phyloP scores from a whole-genome alignment of 2,797 vertebrate species.

The Acipenser oxyrinchus region DNA sequence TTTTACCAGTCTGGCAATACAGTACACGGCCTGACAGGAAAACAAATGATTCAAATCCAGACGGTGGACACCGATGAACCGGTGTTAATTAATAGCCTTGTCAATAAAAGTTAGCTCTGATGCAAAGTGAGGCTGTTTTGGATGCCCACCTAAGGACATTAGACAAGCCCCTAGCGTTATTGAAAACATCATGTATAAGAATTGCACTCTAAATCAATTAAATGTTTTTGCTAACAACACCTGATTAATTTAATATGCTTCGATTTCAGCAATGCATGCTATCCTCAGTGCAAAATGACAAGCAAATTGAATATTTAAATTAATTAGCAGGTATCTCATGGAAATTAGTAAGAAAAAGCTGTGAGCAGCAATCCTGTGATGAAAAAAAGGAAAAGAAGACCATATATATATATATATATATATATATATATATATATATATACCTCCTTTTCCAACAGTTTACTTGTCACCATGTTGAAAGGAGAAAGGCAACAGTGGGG shows the following conservation, averaged over 20 bases:
- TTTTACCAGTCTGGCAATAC: constrained; percentile 33
- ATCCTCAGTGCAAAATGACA: constrained; percentile 25
- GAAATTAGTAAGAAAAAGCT: too few relatives aligned
- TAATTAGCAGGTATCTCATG: too few relatives aligned
- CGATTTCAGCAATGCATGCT: constrained; percentile 24
- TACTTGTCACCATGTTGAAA: too few relatives aligned
- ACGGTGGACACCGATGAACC: constrained; percentile 35
- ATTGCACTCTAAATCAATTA: constrained; percentile 35
- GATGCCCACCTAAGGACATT: constrained; percentile 21
- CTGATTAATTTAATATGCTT: constrained; percentile 40
- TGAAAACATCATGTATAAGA: constrained; percentile 21
- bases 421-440: too few relatives aligned
- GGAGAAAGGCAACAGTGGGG: too few relatives aligned
- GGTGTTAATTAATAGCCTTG: constrained; percentile 43
- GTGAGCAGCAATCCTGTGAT: too few relatives aligned
- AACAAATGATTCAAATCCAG: constrained; percentile 41
- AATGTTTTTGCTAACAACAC: constrained; percentile 34
- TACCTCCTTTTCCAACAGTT: too few relatives aligned
- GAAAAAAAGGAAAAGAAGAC: too few relatives aligned
- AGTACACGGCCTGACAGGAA: constrained; percentile 38
- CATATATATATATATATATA: too few relatives aligned
- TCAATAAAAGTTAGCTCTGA: constrained; percentile 29
- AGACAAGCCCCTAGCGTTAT: constrained; percentile 25
- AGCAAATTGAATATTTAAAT: constrained; percentile 17
- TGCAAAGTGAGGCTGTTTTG: constrained; percentile 21